Evolutionary conservation across 1,140 invertebrate species (phyloP), one percentile per base, ranked within the genome.

Genomic region (Anagrus nilaparvatae): DNA sequence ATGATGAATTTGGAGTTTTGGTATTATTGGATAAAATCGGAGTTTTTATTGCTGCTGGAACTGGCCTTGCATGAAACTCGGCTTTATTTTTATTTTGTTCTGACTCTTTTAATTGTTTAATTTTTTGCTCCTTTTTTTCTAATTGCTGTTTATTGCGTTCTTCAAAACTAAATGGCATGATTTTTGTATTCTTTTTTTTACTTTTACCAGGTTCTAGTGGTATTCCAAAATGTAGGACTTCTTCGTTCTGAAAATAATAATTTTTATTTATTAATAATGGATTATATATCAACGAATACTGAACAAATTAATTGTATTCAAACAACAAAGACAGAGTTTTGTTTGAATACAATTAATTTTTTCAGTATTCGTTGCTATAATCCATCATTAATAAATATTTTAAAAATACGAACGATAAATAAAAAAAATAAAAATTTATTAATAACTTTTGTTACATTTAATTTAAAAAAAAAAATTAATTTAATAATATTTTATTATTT

Each of bases 81-180:
- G 35, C 14, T 33, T 61, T 61, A 4, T 43, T 46, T 33, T 64
- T 66, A 33, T 58, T 54, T 0, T 49, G 40, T 32, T 66, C 59
- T 14, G 60, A 33, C 19, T 54, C 49, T 51, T 57, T 49, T 14
- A 58, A 30, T 47, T 59, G 61, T 42, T 71, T 65, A 4, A 77
- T 61, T 52, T 73, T 75, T 43, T 72, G 63, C 50, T 72, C 65
- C 47, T 73, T 75, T 46, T 60, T 67, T 12, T 50, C 51, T 33
- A 64, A 48, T 34, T 62, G 58, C 20, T 67, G 58, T 48, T 69
- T 71, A 35, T 73, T 68, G 1, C 70, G 57, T 20, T 61, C 54
- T 39, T 77, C 75, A 56, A 79, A 76, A 31, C 65, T 70, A 44
- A 77, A 78, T 16, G 77, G 68, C 12, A 40, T 24, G 4, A 59